Base-by-base conservation (phyloP, 2,888 invertebrate genomes). In the Calameuta idolon region DNA sequence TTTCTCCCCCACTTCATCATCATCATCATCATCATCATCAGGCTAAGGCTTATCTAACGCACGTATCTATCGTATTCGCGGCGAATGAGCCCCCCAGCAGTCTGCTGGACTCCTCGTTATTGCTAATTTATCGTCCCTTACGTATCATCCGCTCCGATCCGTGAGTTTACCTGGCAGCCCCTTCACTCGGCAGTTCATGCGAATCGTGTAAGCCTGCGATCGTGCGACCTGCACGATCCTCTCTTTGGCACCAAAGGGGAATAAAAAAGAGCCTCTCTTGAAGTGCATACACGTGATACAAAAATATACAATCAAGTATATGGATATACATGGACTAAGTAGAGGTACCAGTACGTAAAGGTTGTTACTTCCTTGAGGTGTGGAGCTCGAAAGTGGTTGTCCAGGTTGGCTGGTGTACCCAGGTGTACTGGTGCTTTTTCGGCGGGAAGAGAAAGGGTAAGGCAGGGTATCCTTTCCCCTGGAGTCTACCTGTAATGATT, bases 1-100 rank as follows among this genome's bases (percentile, higher is more conserved):
- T 82, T 77, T 77, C 75, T 74, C 77, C 74, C 69, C 74, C 31
- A 31, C 71, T 11, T 71, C 71, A 4, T 34, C 9, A 23, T 40
- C 40, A 33, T 71, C 71, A 4, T 34, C 9, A 23, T 40, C 40
- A 33, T 40, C 40, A 40, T 55, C 55, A 55, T 71, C 33, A 15
- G 9, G 33, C 71, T 5, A 31, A 34, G 33, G 31, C 12, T 71
- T 71, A 71, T 71, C 71, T 71, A 71, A 71, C 71, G 71, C 71
- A 71, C 33, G 12, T 33, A 71, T 71, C 33, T 71, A 71, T 31
- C 71, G 71, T 34, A 3, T 71, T 33, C 71, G 2, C 31, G 71
- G 33, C 31, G 71, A 55, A 12, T 1, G 34, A 71, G 71, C 71
- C 71, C 31, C 71, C 71, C 71, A 71, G 71, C 71, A 34, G 71